Evolutionary conservation across 1,140 invertebrate genomes (phyloP).

Genomic region (Zophobas morio): DNA sequence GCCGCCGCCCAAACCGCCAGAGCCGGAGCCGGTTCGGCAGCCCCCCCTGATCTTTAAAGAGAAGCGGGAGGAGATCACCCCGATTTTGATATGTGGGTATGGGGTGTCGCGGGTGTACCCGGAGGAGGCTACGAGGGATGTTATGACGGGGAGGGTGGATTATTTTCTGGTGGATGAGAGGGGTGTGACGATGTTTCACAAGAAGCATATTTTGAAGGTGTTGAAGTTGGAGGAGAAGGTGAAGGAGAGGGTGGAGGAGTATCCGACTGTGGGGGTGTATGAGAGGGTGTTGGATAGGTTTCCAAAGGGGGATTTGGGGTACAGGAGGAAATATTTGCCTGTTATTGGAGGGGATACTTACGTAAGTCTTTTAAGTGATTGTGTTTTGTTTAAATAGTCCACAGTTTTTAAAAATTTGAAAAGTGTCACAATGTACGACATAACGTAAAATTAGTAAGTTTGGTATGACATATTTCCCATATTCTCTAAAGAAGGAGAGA

Average conservation of each 20-base stretch:
- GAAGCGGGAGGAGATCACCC: constrained; percentile 31
- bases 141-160: constrained; percentile 81
- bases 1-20: constrained; percentile 17
- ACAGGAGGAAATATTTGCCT: too few relatives aligned
- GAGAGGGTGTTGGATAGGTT: too few relatives aligned
- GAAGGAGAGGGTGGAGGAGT: constrained; percentile 72
- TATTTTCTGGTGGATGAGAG: constrained; percentile 83
- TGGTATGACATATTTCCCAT: too few relatives aligned
- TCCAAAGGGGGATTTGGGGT: too few relatives aligned
- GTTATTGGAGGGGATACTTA: too few relatives aligned
- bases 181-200: constrained; percentile 82
- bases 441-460: too few relatives aligned
- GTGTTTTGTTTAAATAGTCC: too few relatives aligned
- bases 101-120: constrained; percentile 77
- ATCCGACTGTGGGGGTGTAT: too few relatives aligned
- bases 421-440: too few relatives aligned
- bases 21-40: constrained; percentile 26
- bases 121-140: constrained; percentile 80
- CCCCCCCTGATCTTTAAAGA: constrained; percentile 31
- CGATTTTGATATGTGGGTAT: constrained; percentile 79
- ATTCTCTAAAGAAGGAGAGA: too few relatives aligned
- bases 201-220: constrained; percentile 80
- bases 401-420: too few relatives aligned
- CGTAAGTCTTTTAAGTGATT: too few relatives aligned
- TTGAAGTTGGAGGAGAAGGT: constrained; percentile 74